Conservation (phyloP, 2,797 vertebrate genomes). For the Microchirus variegatus region DNA sequence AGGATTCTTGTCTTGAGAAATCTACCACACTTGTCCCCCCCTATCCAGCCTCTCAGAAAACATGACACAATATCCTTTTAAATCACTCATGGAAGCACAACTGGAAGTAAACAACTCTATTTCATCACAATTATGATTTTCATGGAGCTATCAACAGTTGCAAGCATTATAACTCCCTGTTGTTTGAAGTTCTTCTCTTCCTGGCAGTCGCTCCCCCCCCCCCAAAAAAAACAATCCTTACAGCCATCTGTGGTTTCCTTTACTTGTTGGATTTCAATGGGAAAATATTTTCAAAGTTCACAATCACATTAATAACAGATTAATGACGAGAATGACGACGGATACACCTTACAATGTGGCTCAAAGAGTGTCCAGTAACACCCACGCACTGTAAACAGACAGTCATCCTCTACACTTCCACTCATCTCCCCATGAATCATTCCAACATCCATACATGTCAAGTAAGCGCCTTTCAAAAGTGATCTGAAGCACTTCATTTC, state of each 20-base stretch:
- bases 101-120: conserved; percentile 4
- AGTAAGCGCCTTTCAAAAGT: conserved; percentile 32
- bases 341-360: conserved; percentile 13
- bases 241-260: not conserved
- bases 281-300: not conserved
- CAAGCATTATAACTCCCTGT: conserved; percentile 5
- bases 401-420: conserved; percentile 22
- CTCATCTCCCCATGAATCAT: conserved; percentile 39
- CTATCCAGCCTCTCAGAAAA: not conserved
- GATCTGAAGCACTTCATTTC: conserved; percentile 53
- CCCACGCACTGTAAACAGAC: conserved; percentile 14
- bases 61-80: conserved; percentile 14
- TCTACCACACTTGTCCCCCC: not conserved
- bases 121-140: conserved; percentile 4
- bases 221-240: conserved; percentile 6
- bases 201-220: not conserved
- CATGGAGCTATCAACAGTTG: conserved; percentile 7
- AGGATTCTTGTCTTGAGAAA: conserved; percentile 31
- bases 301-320: not conserved
- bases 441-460: conserved; percentile 27
- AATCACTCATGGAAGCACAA: not conserved
- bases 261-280: conserved; percentile 18
- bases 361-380: conserved; percentile 14
- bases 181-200: conserved; percentile 3
- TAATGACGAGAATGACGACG: conserved; percentile 6